These are phyloP conservation scores for Epizoanthus stellaris DNA, from an alignment of 92 coral and sea anemone species.

Conservation along the genomic window DNA sequence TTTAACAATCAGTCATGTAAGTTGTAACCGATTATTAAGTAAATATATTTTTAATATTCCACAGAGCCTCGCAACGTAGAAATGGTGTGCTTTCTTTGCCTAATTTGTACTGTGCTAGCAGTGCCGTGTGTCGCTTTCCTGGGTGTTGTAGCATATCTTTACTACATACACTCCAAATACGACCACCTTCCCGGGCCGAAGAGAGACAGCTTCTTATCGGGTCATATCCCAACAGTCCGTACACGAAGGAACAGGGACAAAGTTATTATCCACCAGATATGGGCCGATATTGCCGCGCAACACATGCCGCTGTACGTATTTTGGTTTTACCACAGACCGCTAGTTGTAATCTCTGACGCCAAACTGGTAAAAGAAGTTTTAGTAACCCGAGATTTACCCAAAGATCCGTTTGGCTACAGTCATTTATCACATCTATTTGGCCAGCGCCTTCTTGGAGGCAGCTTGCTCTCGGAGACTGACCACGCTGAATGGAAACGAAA, in stretches of 20 bases:
- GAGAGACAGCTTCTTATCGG: constrained; percentile 81
- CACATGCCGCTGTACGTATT: constrained; percentile 82
- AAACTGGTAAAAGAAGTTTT: constrained; percentile 78
- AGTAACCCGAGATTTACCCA: constrained; percentile 75
- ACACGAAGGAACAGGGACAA: constrained; percentile 58
- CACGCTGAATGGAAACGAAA: constrained; percentile 72
- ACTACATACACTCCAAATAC: constrained; percentile 52
- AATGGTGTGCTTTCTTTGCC: constrained; percentile 7
- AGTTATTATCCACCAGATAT: constrained; percentile 80
- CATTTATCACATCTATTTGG: constrained; percentile 84
- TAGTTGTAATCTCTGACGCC: constrained; percentile 80
- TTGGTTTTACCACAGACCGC: constrained; percentile 90
- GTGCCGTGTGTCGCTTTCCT: constrained; percentile 27
- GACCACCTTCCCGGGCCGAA: constrained; percentile 89
- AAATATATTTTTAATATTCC: too few relatives aligned
- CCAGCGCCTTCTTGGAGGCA: constrained; percentile 80
- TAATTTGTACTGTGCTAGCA: background rate
- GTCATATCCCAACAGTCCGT: constrained; percentile 74
- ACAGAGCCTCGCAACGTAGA: too few relatives aligned
- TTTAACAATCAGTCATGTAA: too few relatives aligned
- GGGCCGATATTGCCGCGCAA: constrained; percentile 77
- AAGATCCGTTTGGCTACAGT: constrained; percentile 84
- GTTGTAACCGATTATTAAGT: too few relatives aligned
- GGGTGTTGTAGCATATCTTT: constrained; percentile 47
- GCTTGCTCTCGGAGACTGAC: constrained; percentile 78